Evolutionary conservation across 1,140 invertebrate genomes (phyloP).

Genomic region (Reticulitermes speratus): DNA sequence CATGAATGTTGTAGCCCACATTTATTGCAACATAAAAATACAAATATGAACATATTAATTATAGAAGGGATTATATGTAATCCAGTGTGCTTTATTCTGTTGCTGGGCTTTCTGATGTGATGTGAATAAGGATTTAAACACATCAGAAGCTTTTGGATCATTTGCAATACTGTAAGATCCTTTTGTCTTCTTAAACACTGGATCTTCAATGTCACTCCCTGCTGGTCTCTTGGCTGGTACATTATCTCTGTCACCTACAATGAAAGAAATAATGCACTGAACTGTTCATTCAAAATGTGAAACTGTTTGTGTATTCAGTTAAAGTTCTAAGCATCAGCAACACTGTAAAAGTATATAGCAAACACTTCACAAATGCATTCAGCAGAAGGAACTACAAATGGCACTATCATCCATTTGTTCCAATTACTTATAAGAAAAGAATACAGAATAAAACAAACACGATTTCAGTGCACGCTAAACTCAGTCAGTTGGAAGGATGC

Average conservation of each 20-base stretch:
- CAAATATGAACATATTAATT: slow-evolving; percentile 58
- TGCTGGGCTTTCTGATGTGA: slow-evolving; percentile 81
- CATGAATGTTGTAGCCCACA: no score
- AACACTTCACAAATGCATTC: no score
- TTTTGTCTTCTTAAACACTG: slow-evolving; percentile 74
- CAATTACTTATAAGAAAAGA: no score
- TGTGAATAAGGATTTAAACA: slow-evolving; percentile 95
- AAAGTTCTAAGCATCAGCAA: no score
- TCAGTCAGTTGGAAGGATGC: no score
- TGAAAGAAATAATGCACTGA: not conserved
- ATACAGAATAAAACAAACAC: no score
- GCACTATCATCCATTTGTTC: no score
- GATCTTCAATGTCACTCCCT: slow-evolving; percentile 52
- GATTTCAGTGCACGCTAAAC: no score
- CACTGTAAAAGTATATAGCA: no score
- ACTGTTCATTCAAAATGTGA: not conserved
- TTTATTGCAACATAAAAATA: no score
- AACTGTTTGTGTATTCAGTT: no score
- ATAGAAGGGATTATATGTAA: slow-evolving; percentile 96
- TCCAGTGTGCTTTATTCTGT: slow-evolving; percentile 91
- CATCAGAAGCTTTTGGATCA: slow-evolving; percentile 85
- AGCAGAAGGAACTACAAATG: no score
- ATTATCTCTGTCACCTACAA: not conserved
- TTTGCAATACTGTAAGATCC: slow-evolving; percentile 82
- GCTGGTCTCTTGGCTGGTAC: slow-evolving; percentile 17